Percentiles rank a stretch among this genome's conserved stretches.
Conservation (phyloP, 2,113 vertebrate genomes). For the Bombycilla garrulus region DNA sequence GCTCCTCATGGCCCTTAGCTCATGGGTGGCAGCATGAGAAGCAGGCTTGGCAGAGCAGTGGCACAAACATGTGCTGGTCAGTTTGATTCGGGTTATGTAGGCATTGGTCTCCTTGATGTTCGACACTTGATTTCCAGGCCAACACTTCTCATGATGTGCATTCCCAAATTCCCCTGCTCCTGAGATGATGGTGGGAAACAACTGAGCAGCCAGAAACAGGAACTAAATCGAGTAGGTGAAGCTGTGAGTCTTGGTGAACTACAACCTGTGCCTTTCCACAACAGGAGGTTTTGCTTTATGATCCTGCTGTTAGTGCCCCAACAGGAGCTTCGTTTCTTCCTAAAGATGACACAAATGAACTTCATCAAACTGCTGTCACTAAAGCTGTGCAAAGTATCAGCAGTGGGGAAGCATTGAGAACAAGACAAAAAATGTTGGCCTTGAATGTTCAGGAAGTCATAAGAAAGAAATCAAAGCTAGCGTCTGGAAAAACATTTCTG, state of each 20-base stretch:
- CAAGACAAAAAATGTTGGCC: not conserved
- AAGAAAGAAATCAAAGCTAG: not conserved
- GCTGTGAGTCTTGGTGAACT: not conserved
- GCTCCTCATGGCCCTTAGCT: not conserved
- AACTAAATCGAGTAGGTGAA: not conserved
- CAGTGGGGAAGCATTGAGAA: not conserved
- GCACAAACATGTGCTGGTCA: not conserved
- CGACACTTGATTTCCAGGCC: not conserved
- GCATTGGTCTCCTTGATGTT: not conserved
- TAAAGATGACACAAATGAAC: not conserved
- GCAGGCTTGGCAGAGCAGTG: not conserved
- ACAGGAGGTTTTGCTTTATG: not conserved
- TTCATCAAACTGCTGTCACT: not conserved
- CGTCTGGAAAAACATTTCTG: not conserved
- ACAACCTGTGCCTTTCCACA: not conserved
- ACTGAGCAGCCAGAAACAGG: not conserved
- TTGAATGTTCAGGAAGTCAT: not conserved
- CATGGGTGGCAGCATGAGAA: not conserved
- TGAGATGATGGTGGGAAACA: not conserved
- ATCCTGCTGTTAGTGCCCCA: not conserved
- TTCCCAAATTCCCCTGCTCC: not conserved
- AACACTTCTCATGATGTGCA: not conserved
- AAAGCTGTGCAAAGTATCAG: not conserved
- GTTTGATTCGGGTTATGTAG: not conserved
- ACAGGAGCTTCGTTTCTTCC: not conserved